A percentile compares a stretch with the other conserved stretches of the same genome.
Conservation (phyloP, 2,888 invertebrate genomes). For the Syritta pipiens region DNA sequence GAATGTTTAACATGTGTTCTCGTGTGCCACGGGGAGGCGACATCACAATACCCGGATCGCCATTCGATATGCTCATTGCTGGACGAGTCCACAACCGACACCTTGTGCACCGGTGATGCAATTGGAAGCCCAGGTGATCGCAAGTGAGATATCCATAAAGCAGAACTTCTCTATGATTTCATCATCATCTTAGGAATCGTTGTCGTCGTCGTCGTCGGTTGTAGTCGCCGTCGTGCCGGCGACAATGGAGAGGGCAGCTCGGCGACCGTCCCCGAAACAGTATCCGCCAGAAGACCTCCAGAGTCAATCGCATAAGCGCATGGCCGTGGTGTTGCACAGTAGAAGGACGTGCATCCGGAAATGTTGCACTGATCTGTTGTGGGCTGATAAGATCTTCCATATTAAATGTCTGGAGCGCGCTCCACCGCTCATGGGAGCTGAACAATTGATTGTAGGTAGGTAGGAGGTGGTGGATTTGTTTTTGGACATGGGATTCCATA, state of each 20-base stretch:
- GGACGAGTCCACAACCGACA: conserved; percentile 45
- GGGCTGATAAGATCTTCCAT: conserved; percentile 60
- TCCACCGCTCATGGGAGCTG: conserved; percentile 28
- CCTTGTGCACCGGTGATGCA: conserved; percentile 53
- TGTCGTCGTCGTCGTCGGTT: conserved; percentile 14
- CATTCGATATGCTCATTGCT: conserved; percentile 65
- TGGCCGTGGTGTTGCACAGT: conserved; percentile 20
- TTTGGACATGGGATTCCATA: conserved; percentile 24
- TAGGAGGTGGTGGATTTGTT: conserved; percentile 52
- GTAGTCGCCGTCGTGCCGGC: conserved; percentile 19
- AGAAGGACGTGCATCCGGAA: conserved; percentile 63
- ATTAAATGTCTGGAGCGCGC: conserved; percentile 56
- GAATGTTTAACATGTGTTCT: conserved; percentile 64
- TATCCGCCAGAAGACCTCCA: conserved; percentile 45
- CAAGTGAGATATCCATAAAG: conserved; percentile 59
- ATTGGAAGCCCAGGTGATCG: conserved; percentile 65
- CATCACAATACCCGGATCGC: conserved; percentile 56
- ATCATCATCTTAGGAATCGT: conserved; percentile 54
- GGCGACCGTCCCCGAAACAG: conserved; percentile 26
- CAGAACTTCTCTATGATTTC: conserved; percentile 50
- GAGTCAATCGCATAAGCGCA: conserved; percentile 37
- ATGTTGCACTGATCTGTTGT: conserved; percentile 58
- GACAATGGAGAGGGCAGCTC: background rate
- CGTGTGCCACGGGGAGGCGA: conserved; percentile 37
- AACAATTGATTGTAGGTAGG: conserved; percentile 55